These are phyloP conservation scores for Caenorhabditis macrosperma DNA, from an alignment of 2,888 invertebrate genomes.

Conservation along the genomic window DNA sequence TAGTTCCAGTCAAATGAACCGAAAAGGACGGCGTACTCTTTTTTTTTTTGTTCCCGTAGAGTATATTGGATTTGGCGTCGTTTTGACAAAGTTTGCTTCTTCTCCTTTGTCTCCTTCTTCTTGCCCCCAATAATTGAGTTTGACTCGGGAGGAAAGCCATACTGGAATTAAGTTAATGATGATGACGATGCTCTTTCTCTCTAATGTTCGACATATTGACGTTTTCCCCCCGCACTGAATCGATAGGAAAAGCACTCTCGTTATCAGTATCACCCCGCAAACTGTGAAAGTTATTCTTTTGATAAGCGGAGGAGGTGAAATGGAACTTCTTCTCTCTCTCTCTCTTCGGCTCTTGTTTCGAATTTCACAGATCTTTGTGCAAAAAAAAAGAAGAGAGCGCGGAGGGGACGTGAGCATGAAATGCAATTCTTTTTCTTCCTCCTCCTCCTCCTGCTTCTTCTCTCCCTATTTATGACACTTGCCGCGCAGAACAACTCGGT, in stretches of 20 bases:
- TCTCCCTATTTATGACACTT: constrained; percentile 46
- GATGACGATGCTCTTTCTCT: no score
- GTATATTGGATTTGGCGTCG: not conserved
- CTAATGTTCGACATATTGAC: no score
- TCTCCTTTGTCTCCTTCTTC: no score
- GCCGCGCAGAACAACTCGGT: constrained; percentile 19
- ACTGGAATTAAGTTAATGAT: no score
- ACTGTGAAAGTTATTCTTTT: constrained; percentile 8
- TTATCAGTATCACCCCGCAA: not conserved
- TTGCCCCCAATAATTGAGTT: no score
- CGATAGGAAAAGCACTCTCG: no score
- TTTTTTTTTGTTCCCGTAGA: constrained; percentile 2
- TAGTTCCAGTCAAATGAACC: constrained; percentile 40
- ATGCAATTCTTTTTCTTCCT: constrained; percentile 12
- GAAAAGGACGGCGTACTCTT: constrained; percentile 6
- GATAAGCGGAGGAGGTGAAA: not conserved
- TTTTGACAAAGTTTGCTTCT: not conserved
- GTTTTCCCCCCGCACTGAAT: no score
- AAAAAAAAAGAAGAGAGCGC: no score
- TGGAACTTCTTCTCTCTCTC: not conserved
- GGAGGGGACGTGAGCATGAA: no score
- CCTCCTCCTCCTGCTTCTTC: not conserved
- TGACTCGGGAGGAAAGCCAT: no score
- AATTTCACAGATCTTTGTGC: not conserved
- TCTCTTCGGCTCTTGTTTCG: not conserved